Evolutionary conservation across 2,888 invertebrate genomes (phyloP), one percentile per base, ranked within the genome.

Genomic region (Fragum fragum): DNA sequence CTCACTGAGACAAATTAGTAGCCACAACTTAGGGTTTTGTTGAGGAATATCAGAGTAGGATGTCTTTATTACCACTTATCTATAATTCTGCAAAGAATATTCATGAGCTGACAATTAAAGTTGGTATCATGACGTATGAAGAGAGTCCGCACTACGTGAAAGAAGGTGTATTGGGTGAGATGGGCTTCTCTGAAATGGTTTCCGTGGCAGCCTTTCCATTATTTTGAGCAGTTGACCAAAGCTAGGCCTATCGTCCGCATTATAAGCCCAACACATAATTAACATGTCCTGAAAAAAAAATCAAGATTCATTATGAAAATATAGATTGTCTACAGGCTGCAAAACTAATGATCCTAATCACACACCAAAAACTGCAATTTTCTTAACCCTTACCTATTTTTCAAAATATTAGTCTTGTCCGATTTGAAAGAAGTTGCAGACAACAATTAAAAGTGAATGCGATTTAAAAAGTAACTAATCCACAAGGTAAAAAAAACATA

Each of bases 111-210:
- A 28, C 16, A 59, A 14, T n/a, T 32, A 18, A 32, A 21, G 61
- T 32, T 14, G 7, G 9, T 76, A 80, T 84, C 79, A 89, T 74
- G 88, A 86, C 2, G 87, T 87, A 66, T 83, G 98, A 93, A 98
- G 98, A 72, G 98, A 98, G 96, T 99, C 99, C 63, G 98, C 98
- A 71, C 99, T 98, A 93, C 99, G 97, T 68, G 98, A 98, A 42
- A 86, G 76, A 91, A 99, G 96, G 94, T 99, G 98, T 90, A 99
- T 97, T 39, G 99, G 99, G 96, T 99, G 99, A 84, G 99, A 99
- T 88, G 99, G 99, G 93, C 98, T 99, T 87, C 99, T 97, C 71
- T 98, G 98, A 89, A 99, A 96, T 95, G 99, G 99, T 95, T 98
- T 98, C 88, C 92, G 92, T 63, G 99, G 99, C 91, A 99, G 96